Percentiles rank a stretch among this genome's conserved stretches.
phyloP scores from a whole-genome alignment of 2,888 invertebrate genomes.

The Agrenia bidenticulata region DNA sequence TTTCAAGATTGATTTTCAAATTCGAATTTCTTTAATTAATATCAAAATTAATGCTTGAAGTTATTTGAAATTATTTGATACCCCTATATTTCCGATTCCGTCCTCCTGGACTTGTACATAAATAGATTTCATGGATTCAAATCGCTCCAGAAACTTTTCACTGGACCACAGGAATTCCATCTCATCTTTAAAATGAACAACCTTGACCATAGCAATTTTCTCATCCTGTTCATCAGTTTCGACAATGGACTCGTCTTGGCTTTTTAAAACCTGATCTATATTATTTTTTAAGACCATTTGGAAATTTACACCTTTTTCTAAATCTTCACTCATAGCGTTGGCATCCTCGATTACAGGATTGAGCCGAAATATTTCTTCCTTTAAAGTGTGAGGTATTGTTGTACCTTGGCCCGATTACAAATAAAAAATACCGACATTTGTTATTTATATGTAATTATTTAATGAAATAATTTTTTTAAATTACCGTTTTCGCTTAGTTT shows the following conservation, averaged over 20 bases:
- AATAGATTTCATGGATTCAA: slow-evolving; percentile 22
- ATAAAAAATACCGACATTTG: neutral
- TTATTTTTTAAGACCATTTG: slow-evolving; percentile 20
- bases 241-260: neutral
- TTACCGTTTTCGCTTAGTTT: neutral
- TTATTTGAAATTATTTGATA: no score
- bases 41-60: neutral
- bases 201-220: neutral
- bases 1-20: neutral
- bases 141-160: slow-evolving; percentile 17
- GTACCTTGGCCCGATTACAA: no score
- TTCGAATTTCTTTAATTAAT: neutral
- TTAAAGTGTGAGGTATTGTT: neutral
- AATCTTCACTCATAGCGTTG: slow-evolving; percentile 26
- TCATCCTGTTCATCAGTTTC: neutral
- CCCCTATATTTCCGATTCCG: neutral
- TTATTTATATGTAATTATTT: slow-evolving; percentile 12
- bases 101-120: slow-evolving; percentile 29
- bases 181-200: neutral
- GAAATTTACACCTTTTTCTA: slow-evolving; percentile 25
- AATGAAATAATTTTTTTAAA: neutral
- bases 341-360: slow-evolving; percentile 26
- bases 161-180: slow-evolving; percentile 14
- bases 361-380: slow-evolving; percentile 3
- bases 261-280: neutral